Conservation (phyloP, 2,888 invertebrate genomes). For the Brachynemurus nebulosus region DNA sequence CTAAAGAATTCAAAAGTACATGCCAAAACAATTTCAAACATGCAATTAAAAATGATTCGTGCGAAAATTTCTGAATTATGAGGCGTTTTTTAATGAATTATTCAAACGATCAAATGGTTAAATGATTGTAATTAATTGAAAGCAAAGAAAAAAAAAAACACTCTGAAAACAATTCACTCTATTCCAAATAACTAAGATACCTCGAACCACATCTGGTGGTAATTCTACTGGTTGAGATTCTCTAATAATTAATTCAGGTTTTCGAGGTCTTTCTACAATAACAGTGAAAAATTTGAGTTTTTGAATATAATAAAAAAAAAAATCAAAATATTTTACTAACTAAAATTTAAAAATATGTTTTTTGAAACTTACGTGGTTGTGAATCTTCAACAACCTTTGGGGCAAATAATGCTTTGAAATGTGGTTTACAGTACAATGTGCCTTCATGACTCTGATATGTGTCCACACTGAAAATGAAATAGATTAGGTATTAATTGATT, state of each 20-base stretch:
- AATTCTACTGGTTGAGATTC: constrained; percentile 83
- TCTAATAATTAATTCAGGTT: constrained; percentile 78
- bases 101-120: too few relatives aligned
- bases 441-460: constrained; percentile 88
- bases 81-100: too few relatives aligned
- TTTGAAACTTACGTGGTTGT: constrained; percentile 48
- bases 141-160: too few relatives aligned
- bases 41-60: too few relatives aligned
- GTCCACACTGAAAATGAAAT: constrained; percentile 55
- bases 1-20: too few relatives aligned
- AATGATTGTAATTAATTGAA: too few relatives aligned
- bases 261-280: constrained; percentile 48
- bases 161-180: too few relatives aligned
- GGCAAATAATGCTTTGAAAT: constrained; percentile 84
- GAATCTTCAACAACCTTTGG: constrained; percentile 73
- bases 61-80: too few relatives aligned
- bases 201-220: constrained; percentile 86
- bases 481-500: constrained; percentile 3
- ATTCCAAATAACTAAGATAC: constrained; percentile 44
- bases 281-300: constrained; percentile 8
- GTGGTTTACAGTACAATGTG: constrained; percentile 79
- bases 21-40: too few relatives aligned
- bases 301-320: constrained; percentile 3
- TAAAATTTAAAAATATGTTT: constrained; percentile 6
- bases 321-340: constrained; percentile 7